A percentile compares a stretch with the other conserved stretches of the same genome.
These are phyloP conservation scores for Matsumyia berberina DNA, from an alignment of 2,888 invertebrate species.

Conservation along the genomic window DNA sequence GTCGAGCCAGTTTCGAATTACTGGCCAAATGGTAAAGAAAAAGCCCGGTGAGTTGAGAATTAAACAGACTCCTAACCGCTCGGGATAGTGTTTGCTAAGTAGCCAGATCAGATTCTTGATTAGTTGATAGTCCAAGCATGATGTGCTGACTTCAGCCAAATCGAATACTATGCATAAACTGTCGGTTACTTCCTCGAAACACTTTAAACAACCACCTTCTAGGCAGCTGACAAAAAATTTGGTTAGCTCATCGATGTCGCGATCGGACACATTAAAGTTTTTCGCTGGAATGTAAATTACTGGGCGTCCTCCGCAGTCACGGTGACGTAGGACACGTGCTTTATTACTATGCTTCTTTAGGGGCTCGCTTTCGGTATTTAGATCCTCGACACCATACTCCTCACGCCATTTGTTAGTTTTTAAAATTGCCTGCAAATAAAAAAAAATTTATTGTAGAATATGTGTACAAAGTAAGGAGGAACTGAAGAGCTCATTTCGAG, in stretches of 20 bases:
- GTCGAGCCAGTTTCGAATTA: slow-evolving; percentile 91
- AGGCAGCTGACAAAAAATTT: slow-evolving; percentile 91
- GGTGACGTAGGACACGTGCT: slow-evolving; percentile 89
- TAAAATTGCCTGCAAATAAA: slow-evolving; percentile 87
- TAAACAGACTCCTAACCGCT: slow-evolving; percentile 90
- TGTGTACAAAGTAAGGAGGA: too few relatives aligned
- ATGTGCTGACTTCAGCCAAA: slow-evolving; percentile 89
- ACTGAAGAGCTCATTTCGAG: too few relatives aligned
- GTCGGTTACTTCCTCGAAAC: slow-evolving; percentile 92
- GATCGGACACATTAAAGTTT: slow-evolving; percentile 89
- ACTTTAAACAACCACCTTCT: slow-evolving; percentile 91
- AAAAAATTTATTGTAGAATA: neutral
- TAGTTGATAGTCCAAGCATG: slow-evolving; percentile 92
- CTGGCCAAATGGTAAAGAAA: slow-evolving; percentile 91
- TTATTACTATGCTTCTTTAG: slow-evolving; percentile 87
- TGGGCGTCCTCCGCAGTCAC: slow-evolving; percentile 90
- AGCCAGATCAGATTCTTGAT: slow-evolving; percentile 92
- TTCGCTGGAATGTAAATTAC: slow-evolving; percentile 92
- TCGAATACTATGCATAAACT: slow-evolving; percentile 93
- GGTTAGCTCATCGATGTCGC: slow-evolving; percentile 91
- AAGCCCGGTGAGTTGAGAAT: slow-evolving; percentile 90
- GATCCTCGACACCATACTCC: slow-evolving; percentile 88
- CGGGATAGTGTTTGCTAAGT: slow-evolving; percentile 91
- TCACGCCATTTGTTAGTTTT: slow-evolving; percentile 92
- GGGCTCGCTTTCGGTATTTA: slow-evolving; percentile 85